Evolutionary conservation across 2,797 vertebrate genomes (phyloP).

Genomic region (Notoglanidium macrostoma): DNA sequence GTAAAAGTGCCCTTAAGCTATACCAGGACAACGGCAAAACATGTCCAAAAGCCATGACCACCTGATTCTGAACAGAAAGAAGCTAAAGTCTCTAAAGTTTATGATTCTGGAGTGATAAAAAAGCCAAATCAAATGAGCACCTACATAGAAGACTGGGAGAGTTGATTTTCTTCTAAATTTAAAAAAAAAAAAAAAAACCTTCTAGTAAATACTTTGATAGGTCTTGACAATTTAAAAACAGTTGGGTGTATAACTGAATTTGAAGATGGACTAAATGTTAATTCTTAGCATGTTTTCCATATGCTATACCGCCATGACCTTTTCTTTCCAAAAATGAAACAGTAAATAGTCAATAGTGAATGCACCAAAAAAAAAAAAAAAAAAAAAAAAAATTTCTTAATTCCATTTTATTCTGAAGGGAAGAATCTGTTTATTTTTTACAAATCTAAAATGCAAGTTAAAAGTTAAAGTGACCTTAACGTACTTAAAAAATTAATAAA

Average conservation of each 20-base stretch:
- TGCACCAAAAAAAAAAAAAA: not conserved
- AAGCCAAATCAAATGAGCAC: not conserved
- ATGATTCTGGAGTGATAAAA: not conserved
- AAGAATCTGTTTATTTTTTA: not conserved
- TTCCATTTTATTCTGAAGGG: not conserved
- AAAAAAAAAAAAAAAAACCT: not conserved
- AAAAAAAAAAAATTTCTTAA: not conserved
- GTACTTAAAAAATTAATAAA: too few relatives aligned
- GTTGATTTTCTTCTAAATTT: not conserved
- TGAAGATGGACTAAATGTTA: not conserved
- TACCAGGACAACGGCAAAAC: not conserved
- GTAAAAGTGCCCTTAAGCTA: not conserved
- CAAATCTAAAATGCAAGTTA: not conserved
- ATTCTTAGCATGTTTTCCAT: not conserved
- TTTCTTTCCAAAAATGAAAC: not conserved
- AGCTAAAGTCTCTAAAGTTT: not conserved
- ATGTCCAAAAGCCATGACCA: not conserved
- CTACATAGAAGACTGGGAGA: too few relatives aligned
- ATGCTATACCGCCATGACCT: not conserved
- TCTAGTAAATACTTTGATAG: not conserved
- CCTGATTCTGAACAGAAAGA: not conserved
- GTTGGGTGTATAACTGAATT: not conserved
- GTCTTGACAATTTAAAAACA: not conserved
- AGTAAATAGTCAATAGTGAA: not conserved
- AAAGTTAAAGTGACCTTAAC: not conserved